These are phyloP conservation scores for Drosophila takahashii DNA, from an alignment of 1,140 invertebrate genomes.

Conservation along the genomic window DNA sequence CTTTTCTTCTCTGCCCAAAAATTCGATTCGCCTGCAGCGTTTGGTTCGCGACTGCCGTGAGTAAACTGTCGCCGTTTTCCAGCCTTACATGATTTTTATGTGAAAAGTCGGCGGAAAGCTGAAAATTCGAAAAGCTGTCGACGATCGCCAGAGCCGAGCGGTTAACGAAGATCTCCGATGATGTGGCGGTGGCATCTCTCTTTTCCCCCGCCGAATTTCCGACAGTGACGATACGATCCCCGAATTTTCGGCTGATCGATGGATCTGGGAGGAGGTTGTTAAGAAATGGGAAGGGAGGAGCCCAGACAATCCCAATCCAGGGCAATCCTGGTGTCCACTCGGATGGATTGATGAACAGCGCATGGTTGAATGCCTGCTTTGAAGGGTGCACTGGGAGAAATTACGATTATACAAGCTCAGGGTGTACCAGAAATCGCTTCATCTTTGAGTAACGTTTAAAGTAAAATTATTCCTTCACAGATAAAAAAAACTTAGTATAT, in stretches of 20 bases:
- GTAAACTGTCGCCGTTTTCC: slow-evolving; percentile 84
- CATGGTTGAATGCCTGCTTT: not conserved
- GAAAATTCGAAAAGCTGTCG: slow-evolving; percentile 61
- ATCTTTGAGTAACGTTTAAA: too few relatives aligned
- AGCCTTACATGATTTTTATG: slow-evolving; percentile 84
- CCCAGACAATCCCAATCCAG: slow-evolving; percentile 7
- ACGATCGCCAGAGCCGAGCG: slow-evolving; percentile 27
- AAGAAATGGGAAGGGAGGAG: not conserved
- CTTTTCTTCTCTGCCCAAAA: not conserved
- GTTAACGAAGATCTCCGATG: slow-evolving; percentile 33
- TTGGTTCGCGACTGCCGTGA: slow-evolving; percentile 75
- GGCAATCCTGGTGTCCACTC: slow-evolving; percentile 14
- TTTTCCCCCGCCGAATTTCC: not conserved
- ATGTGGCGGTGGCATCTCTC: not conserved
- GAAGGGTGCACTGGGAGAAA: not conserved
- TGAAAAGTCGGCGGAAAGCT: slow-evolving; percentile 69
- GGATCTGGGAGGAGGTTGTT: not conserved
- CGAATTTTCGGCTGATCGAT: not conserved
- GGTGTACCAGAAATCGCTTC: too few relatives aligned
- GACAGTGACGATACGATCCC: not conserved
- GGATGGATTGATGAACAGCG: slow-evolving; percentile 12
- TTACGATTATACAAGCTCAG: too few relatives aligned
- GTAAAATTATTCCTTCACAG: too few relatives aligned
- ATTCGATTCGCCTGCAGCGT: slow-evolving; percentile 51
- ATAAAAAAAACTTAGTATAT: too few relatives aligned